These are phyloP conservation scores for Sinocyclocheilus anshuiensis DNA, from an alignment of 2,113 vertebrate species.

Conservation along the genomic window DNA sequence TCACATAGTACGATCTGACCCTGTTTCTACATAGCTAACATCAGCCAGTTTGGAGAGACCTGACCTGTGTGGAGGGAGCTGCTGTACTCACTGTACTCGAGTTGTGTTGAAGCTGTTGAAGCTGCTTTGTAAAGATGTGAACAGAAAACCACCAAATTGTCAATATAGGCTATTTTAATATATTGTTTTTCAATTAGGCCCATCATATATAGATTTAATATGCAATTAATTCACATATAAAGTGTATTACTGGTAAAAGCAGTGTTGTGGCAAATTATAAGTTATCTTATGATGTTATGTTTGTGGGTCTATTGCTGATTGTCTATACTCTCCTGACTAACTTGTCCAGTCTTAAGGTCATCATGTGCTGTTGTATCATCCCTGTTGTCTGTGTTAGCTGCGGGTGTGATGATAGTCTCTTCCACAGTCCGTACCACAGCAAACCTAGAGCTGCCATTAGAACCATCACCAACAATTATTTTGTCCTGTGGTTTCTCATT, in stretches of 20 bases:
- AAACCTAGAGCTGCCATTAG: conserved; percentile 12
- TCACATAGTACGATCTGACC: too few species aligned
- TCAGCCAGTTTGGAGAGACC: too few species aligned
- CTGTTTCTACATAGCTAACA: too few species aligned
- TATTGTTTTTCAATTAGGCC: neutral
- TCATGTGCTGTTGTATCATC: conserved; percentile 65
- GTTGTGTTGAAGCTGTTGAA: neutral
- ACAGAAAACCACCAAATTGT: neutral
- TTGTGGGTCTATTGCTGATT: conserved; percentile 27
- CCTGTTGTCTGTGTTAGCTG: neutral
- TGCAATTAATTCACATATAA: neutral
- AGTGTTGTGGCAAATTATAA: neutral
- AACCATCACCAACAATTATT: neutral
- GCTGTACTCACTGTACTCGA: too few species aligned
- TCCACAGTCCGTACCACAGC: conserved; percentile 63
- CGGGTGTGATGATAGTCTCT: conserved; percentile 13
- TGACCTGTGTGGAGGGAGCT: too few species aligned
- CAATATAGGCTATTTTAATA: neutral
- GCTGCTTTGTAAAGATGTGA: neutral
- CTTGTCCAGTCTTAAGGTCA: conserved; percentile 65
- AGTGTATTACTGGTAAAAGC: conserved; percentile 3
- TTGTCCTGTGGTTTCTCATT: neutral
- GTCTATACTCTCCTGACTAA: conserved; percentile 49
- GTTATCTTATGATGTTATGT: conserved; percentile 36
- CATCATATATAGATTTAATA: neutral